Evolutionary conservation across 2,797 vertebrate species (phyloP).

Genomic region (Discoglossus pictus): DNA sequence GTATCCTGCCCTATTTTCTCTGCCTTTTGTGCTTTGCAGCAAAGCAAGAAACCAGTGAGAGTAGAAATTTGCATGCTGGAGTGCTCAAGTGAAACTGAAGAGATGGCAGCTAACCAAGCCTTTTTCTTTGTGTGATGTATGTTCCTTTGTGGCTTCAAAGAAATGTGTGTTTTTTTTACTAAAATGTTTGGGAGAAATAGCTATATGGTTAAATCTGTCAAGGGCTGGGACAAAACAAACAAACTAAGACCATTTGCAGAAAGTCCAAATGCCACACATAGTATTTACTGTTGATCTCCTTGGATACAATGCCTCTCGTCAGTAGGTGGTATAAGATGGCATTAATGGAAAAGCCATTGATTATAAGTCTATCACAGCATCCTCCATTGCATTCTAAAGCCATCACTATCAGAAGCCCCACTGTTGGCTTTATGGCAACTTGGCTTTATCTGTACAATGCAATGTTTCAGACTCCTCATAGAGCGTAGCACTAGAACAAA

Average conservation of each 20-base stretch:
- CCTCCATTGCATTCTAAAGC: conserved; percentile 39
- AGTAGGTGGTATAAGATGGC: conserved; percentile 31
- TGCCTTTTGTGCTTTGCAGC: conserved; percentile 4
- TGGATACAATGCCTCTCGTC: background rate
- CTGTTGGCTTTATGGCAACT: conserved; percentile 12
- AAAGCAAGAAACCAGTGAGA: conserved; percentile 6
- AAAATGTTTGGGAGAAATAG: conserved; percentile 9
- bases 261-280: conserved; percentile 15
- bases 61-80: conserved; percentile 6
- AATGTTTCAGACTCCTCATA: background rate
- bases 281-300: conserved; percentile 20
- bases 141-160: conserved; percentile 20
- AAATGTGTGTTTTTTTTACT: conserved; percentile 8
- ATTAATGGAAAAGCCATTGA: conserved; percentile 45
- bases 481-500: conserved; percentile 3
- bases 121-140: conserved; percentile 15
- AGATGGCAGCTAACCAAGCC: conserved; percentile 18
- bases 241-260: conserved; percentile 16
- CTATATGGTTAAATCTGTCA: conserved; percentile 22
- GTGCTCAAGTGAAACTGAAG: conserved; percentile 18
- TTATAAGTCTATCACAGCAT: conserved; percentile 5
- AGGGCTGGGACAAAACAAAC: background rate
- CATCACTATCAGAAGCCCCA: conserved; percentile 8
- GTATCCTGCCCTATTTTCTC: background rate
- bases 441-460: background rate